Percentiles rank a stretch among this genome's conserved stretches.
Evolutionary conservation across 2,113 vertebrate genomes (phyloP).

Genomic region (Ascaphus truei): DNA sequence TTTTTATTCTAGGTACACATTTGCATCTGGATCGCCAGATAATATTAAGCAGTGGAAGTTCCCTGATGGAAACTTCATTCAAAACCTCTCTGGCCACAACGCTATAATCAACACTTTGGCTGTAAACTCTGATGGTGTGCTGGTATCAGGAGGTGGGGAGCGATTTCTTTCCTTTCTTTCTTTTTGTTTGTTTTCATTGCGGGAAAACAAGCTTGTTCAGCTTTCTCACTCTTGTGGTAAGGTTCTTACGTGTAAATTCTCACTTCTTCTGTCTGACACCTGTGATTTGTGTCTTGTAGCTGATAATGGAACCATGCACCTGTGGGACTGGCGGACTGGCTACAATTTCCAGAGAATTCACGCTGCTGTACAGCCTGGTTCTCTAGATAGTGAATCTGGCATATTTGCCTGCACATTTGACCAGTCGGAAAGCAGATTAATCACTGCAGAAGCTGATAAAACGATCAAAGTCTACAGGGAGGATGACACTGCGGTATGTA

Average conservation of each 20-base stretch:
- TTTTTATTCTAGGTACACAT: conserved; percentile 81
- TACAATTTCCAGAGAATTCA: conserved; percentile 98
- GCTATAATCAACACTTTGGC: conserved; percentile 94
- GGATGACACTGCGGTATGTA: conserved; percentile 86
- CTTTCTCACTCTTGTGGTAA: background rate
- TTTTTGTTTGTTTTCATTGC: accelerated
- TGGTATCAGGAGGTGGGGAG: conserved; percentile 90
- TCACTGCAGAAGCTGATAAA: conserved; percentile 96
- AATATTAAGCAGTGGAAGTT: conserved; percentile 99
- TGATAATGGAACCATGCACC: conserved; percentile 96
- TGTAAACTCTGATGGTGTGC: conserved; percentile 91
- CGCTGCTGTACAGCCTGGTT: conserved; percentile 92
- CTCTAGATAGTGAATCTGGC: conserved; percentile 95
- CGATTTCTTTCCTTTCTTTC: background rate
- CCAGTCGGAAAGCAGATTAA: conserved; percentile 85
- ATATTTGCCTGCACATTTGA: conserved; percentile 95
- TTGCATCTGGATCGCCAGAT: conserved; percentile 96
- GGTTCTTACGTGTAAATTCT: background rate
- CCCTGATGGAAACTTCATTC: conserved; percentile 95
- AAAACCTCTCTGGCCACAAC: conserved; percentile 96
- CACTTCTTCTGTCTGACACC: background rate
- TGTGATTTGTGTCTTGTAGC: conserved; percentile 61
- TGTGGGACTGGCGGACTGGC: conserved; percentile 98
- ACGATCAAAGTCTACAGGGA: conserved; percentile 97
- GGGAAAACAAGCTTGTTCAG: background rate